Evolutionary conservation across 2,888 invertebrate species (phyloP), one percentile per base, ranked within the genome.

Genomic region (Tenodera sinensis): DNA sequence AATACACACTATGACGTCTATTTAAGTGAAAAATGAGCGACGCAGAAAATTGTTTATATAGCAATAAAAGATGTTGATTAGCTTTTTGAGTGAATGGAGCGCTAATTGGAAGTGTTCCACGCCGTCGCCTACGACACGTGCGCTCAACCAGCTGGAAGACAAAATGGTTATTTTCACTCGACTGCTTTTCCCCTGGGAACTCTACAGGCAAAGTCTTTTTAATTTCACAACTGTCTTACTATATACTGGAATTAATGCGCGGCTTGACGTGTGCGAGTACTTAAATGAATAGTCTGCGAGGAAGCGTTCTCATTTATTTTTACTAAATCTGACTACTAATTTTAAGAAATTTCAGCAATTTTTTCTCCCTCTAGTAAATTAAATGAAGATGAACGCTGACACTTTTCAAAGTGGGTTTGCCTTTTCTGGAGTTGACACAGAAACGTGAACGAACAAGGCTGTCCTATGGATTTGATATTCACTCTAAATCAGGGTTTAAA

Each of bases 91-190:
- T 71, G 20, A 71, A 28, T 81, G 81, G 81, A 54, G 30, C 8
- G 87, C 84, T 82, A 81, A 88, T 88, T 88, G 88, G 88, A 83
- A 83, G 83, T 88, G 82, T 88, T 88, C 88, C 88, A 27, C 88
- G 12, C 83, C 83, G 83, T 27, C 83, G 83, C 88, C 82, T 88
- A 27, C 34, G 54, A 71, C 54, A 71, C 54, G 28, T 54, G 54
- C 27, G 54, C 54, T 15, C 15, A 30, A n/a, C 42, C 81, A 28
- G 34, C 30, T 83, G 86, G 54, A 86, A 34, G 86, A 71, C 28
- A 84, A 28, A 84, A 20, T 30, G 34, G 34, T 34, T 34, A 30
- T 84, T 28, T 84, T 84, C 54, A 71, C 54, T 71, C 54, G 54
- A 71, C 54, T 71, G 54, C 54, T 71, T 25, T 20, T 71, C 54